Percentiles rank a stretch among this genome's conserved stretches.
These are phyloP conservation scores for Sympetrum striolatum DNA, from an alignment of 2,888 invertebrate species.

Conservation along the genomic window DNA sequence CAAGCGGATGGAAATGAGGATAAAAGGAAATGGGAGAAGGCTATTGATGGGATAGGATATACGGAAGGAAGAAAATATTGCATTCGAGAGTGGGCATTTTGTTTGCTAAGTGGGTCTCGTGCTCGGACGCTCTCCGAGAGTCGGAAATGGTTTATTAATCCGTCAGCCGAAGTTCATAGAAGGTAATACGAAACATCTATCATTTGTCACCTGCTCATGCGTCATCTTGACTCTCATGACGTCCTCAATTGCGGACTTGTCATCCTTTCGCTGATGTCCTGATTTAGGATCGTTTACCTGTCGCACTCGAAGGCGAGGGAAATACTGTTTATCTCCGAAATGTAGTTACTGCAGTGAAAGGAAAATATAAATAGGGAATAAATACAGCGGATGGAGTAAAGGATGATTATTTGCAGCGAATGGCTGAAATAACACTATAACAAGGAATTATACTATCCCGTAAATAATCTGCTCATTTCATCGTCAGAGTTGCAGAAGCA, in stretches of 20 bases:
- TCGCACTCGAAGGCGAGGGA: no score
- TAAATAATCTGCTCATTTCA: no score
- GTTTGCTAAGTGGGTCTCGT: neutral
- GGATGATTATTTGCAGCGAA: no score
- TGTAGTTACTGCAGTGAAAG: no score
- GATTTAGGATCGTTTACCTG: no score
- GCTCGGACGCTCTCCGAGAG: neutral
- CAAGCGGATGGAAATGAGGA: neutral
- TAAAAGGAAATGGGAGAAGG: neutral
- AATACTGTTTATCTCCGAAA: no score
- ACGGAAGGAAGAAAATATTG: neutral
- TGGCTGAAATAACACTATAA: no score
- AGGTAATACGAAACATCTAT: constrained; percentile 32
- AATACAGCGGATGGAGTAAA: no score
- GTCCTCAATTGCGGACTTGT: neutral
- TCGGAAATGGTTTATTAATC: constrained; percentile 18
- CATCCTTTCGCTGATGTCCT: neutral
- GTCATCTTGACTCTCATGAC: neutral
- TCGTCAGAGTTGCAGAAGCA: no score
- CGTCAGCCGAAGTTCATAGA: constrained; percentile 4
- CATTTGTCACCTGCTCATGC: neutral
- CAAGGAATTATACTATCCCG: no score
- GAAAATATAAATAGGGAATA: no score
- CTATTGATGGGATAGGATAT: neutral
- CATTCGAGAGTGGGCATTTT: neutral